Conservation (phyloP, 2,888 invertebrate genomes). For the Dynastes tityus region DNA sequence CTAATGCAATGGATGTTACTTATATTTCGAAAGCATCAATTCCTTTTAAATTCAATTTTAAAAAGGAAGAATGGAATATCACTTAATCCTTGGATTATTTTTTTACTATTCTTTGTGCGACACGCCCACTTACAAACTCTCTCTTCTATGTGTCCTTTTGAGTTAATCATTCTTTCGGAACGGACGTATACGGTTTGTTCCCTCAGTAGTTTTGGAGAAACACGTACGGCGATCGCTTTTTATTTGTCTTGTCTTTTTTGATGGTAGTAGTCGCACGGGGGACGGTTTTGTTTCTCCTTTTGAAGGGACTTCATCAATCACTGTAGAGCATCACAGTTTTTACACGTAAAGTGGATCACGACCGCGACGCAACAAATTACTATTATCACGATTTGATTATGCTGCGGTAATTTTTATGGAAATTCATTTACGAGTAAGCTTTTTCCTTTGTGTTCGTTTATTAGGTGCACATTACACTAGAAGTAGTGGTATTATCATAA, state of each 20-base stretch:
- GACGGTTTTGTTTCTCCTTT: constrained; percentile 15
- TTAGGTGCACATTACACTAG: no score
- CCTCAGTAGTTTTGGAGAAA: constrained; percentile 28
- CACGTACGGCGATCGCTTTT: constrained; percentile 24
- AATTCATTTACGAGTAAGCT: not conserved
- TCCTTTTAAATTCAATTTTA: no score
- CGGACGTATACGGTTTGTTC: constrained; percentile 6
- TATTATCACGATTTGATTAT: not conserved
- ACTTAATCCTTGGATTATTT: not conserved
- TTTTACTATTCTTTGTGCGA: not conserved
- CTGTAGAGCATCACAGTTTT: not conserved
- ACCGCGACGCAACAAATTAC: not conserved
- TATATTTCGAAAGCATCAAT: no score
- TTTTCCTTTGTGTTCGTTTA: no score
- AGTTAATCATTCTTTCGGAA: constrained; percentile 16
- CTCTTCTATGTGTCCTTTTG: not conserved
- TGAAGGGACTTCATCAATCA: constrained; percentile 32
- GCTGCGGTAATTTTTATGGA: not conserved
- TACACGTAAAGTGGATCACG: not conserved
- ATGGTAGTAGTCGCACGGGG: not conserved
- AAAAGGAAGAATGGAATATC: not conserved
- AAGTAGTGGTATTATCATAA: no score
- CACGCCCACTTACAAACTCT: not conserved
- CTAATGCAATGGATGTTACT: no score
- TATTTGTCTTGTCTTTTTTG: constrained; percentile 7